Evolutionary conservation across 2,888 invertebrate genomes (phyloP), one percentile per base, ranked within the genome.

Genomic region (Cheilosia grossa): DNA sequence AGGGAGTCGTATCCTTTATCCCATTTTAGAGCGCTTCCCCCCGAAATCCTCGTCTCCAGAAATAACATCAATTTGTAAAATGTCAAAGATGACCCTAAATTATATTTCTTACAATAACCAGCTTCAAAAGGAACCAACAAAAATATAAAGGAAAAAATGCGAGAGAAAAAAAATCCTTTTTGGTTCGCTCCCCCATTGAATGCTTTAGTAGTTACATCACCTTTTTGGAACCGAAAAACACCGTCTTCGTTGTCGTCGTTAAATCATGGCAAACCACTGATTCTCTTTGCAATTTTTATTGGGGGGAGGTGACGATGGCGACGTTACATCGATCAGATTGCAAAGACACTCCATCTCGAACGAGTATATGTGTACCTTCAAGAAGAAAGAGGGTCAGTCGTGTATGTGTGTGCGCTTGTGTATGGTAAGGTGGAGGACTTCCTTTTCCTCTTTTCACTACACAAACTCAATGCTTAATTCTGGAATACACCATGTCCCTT

Each of bases 31-130:
- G 33, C 73, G 49, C 54, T 49, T 44, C 24, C 47, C 30, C 30
- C 37, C 13, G 21, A 72, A 27, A 40, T 37, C 58, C 42, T 66
- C 56, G 47, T 70, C 47, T 69, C 63, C 30, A 69, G 69, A 74
- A 83, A 83, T 74, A 83, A 83, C 83, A 83, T 83, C 83, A 83
- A 83, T 83, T 83, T 83, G 79, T 79, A 74, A 83, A 83, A 83
- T 83, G 64, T 69, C 79, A 83, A 69, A 83, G 79, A 83, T 83
- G 83, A 83, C 83, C 83, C 83, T 79, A 83, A 83, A 83, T 83
- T 79, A 83, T 79, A 74, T 83, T 83, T 79, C 74, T 83, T 70
- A 79, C 73, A 73, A 69, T 69, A 77, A 77, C 77, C 77, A 44
- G 17, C 40, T 17, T 13, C 4, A 37, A 37, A 37, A 2, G 30